These are phyloP conservation scores for Hymenopus coronatus DNA, from an alignment of 2,888 invertebrate species.

Conservation along the genomic window DNA sequence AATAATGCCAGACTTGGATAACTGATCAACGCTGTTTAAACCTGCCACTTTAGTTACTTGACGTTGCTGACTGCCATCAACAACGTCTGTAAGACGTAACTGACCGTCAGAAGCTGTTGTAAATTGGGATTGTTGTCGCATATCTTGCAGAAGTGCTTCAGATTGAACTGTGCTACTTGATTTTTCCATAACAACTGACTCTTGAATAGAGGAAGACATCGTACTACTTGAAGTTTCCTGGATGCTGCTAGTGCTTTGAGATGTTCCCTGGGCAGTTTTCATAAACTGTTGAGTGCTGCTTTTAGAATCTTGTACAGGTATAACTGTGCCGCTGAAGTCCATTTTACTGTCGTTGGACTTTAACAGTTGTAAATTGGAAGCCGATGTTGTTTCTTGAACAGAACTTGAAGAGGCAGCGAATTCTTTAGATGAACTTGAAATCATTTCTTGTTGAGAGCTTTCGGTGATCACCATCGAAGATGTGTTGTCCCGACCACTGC, in stretches of 20 bases:
- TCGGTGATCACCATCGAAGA: not conserved
- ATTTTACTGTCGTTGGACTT: not conserved
- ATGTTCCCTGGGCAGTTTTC: not conserved
- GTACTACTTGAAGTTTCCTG: not conserved
- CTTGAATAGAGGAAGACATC: not conserved
- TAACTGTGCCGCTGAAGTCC: not conserved
- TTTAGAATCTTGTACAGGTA: not conserved
- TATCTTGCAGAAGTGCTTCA: not conserved
- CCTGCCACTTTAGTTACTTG: not conserved
- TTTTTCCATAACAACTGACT: not conserved
- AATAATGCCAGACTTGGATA: not conserved
- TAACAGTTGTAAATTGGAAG: not conserved
- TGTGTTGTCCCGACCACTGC: not conserved
- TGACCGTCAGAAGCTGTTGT: not conserved
- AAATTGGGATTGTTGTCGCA: not conserved
- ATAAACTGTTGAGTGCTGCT: not conserved
- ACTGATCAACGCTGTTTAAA: not conserved
- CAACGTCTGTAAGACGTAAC: not conserved
- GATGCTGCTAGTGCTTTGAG: not conserved
- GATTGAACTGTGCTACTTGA: not conserved
- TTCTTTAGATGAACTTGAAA: conserved; percentile 2
- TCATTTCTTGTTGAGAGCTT: not conserved
- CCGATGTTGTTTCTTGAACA: not conserved
- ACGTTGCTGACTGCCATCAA: not conserved
- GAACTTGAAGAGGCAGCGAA: not conserved